Base-by-base conservation (phyloP, 2,888 invertebrate species). In the Molorchus minor region DNA sequence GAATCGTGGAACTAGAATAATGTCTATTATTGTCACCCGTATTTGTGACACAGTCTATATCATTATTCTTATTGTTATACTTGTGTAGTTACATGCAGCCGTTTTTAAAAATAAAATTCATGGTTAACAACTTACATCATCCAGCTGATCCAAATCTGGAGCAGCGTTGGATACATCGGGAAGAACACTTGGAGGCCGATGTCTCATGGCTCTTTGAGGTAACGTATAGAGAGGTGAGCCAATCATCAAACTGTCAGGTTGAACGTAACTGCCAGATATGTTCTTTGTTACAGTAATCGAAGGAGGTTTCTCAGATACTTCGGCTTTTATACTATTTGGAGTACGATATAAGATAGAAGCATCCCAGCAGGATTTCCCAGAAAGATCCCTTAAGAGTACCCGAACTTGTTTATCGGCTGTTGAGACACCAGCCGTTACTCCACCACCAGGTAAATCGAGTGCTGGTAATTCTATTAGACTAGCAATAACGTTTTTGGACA, bases 341-440 rank as follows among this genome's bases (percentile, higher is more conserved):
- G 90, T 89, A 76, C 90, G 88, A 80, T 94, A 94, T 0, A 98
- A 83, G 58, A 96, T 92, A 0, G 95, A 93, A 33, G 94, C 94
- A 81, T 98, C 97, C 97, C 98, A 98, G 72, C 94, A 94, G 46
- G 94, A 93, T 82, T 97, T 98, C 45, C 98, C 97, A 21, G 93
- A 91, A 54, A 96, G 84, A 82, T 97, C 96, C 5, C 98, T 86
- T 60, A 97, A 82, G 10, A 98, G 82, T 16, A 97, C 89, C 29
- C 98, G 86, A 54, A 81, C 81, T 84, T 92, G 91, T 44, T 91
- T 90, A 69, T 90, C 88, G 3, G 92, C 92, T 0, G 93, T 92
- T 51, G 89, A 86, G 29, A 94, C 80, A 8, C 92, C 93, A 72
- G 88, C 85, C 0, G 91, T 90, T 12, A 88, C 88, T 30, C 91